Evolutionary conservation across 2,113 vertebrate species (phyloP), one percentile per base, ranked within the genome.

Genomic region (Notothenia coriiceps): DNA sequence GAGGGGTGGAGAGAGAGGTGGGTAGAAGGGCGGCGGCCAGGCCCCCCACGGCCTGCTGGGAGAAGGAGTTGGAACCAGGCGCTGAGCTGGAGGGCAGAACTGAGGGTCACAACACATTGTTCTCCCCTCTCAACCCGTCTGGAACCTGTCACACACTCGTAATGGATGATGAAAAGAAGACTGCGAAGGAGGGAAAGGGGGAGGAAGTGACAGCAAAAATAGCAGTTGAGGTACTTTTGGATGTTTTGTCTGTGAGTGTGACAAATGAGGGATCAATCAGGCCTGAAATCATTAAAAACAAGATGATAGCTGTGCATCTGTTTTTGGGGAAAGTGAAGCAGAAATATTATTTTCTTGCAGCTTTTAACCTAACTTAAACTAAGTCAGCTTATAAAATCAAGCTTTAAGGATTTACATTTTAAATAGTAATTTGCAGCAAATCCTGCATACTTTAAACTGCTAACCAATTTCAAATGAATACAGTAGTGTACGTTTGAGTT

Each of bases 21-120:
- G 59, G 68, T 20, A 47, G 75, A 79, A 76, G 75, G 73, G 86
- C n/a, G 79, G 90, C 40, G 62, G 77, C 80, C 76, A 77, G 93
- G 71, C 84, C 85, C 89, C 94, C 92, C 91, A 91, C 87, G 87
- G 95, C 93, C 95, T 96, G 82, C 81, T 95, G 95, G 91, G 93
- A 95, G 92, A 90, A 82, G 89, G 93, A 91, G 88, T 75, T 35
- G 90, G 89, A 95, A 94, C 92, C 94, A 94, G 94, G 77, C 89
- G 90, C 92, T 1, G n/a, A 94, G 92, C 93, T 90, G 87, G 82
- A 92, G 93, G 90, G 94, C 79, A 91, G 90, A 86, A 92, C 84
- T 25, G 86, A 94, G 95, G 95, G 96, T 96, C 95, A 96, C 88
- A 94, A 86, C 93, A 91, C 94, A 94, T 94, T 95, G 94, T 95